A percentile compares a stretch with the other conserved stretches of the same genome.
Evolutionary conservation across 2,888 invertebrate genomes (phyloP).

Genomic region (Anthoptus insignis): DNA sequence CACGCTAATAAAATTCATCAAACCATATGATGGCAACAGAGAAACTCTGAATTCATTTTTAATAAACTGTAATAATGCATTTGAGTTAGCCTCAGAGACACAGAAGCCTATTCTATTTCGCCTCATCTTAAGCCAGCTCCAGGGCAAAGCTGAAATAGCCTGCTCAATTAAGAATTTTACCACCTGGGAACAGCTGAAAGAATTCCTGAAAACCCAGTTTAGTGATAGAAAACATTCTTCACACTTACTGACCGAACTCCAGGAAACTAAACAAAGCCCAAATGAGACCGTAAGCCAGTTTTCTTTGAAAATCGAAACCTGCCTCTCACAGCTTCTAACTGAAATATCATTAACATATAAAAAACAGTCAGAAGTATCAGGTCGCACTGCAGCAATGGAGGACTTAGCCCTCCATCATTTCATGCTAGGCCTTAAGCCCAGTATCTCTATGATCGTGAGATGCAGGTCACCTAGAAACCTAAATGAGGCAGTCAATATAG

Average conservation of each 20-base stretch:
- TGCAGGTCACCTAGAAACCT: background rate
- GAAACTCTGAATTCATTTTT: conserved; percentile 6
- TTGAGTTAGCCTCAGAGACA: background rate
- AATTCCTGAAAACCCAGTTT: background rate
- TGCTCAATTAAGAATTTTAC: background rate
- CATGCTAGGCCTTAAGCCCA: background rate
- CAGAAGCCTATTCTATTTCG: conserved; percentile 37
- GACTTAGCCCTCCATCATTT: background rate
- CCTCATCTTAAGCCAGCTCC: conserved; percentile 47
- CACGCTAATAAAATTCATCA: conserved; percentile 3
- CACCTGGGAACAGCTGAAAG: background rate
- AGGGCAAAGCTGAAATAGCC: conserved; percentile 45
- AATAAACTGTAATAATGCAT: conserved; percentile 4
- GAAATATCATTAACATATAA: background rate
- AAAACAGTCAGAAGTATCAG: background rate
- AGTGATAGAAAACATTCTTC: background rate
- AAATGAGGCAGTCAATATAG: background rate
- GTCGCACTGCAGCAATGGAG: background rate
- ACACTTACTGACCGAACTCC: background rate
- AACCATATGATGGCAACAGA: background rate
- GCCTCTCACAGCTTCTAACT: background rate
- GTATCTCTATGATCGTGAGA: background rate
- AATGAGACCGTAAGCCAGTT: background rate
- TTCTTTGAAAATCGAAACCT: background rate
- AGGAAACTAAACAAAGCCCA: background rate